phyloP scores from a whole-genome alignment of 2,113 vertebrate species.

The Mormyrus iriodes region DNA sequence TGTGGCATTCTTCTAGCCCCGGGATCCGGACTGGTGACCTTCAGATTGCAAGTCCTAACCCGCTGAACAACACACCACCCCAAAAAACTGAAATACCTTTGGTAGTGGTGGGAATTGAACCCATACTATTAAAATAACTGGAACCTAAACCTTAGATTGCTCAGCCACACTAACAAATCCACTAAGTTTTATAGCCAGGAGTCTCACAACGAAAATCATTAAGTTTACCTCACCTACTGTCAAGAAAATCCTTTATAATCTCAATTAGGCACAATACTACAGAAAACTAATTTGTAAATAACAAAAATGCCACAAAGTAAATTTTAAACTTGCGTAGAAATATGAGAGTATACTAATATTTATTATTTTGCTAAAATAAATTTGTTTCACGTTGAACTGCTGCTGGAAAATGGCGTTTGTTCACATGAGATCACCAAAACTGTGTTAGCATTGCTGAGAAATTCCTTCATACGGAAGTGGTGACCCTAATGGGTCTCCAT shows the following conservation, averaged over 20 bases:
- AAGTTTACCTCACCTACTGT: neutral
- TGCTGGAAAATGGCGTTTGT: neutral
- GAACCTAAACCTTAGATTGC: neutral
- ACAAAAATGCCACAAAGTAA: neutral
- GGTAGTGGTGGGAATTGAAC: neutral
- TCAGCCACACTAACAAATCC: neutral
- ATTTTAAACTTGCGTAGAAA: neutral
- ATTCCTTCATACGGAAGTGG: conserved; percentile 22
- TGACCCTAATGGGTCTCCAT: conserved; percentile 16
- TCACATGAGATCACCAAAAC: conserved; percentile 2
- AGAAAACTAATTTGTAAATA: neutral
- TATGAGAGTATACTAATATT: neutral
- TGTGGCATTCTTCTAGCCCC: neutral
- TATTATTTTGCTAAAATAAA: neutral
- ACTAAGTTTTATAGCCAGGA: neutral
- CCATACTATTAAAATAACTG: neutral
- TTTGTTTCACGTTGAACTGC: neutral
- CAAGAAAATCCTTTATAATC: neutral
- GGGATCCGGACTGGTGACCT: neutral
- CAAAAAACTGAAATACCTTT: neutral
- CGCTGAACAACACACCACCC: neutral
- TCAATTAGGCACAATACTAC: neutral
- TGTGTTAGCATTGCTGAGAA: conserved; percentile 15
- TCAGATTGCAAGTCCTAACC: neutral
- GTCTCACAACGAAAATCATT: neutral